Evolutionary conservation across 2,888 invertebrate species (phyloP), one percentile per base, ranked within the genome.

Genomic region (Acronicta psi): DNA sequence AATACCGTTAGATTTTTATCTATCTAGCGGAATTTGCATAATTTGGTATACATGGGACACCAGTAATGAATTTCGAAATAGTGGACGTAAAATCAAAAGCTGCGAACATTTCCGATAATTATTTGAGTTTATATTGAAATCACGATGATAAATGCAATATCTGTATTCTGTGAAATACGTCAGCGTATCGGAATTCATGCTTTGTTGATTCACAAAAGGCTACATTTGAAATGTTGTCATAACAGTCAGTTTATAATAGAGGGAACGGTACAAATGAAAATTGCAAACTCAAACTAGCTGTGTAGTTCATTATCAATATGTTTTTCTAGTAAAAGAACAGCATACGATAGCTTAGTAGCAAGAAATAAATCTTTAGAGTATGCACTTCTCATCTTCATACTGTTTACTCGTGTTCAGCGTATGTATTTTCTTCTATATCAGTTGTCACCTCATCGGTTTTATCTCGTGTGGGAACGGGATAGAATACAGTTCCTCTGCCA

Each of bases 111-210:
- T 13, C 38, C 47, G n/a, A 52, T 49, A 42, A 69, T 69, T 17
- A 57, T 57, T 54, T 8, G 17, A 9, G n/a, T 53, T 63, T 34
- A 36, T 29, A 53, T 63, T 52, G 49, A 50, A 64, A 53, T 64
- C 14, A n/a, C 29, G 11, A 18, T 17, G 14, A 36, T 40, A 37
- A 68, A 61, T 50, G 52, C 37, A 69, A 5, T 53, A 23, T 56
- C 29, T 40, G 23, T 31, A 10, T 40, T 40, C n/a, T 11, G 17
- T 51, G 29, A 53, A 57, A 42, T 46, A 7, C 20, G 14, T 47
- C 13, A 10, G 14, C 31, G 23, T 57, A 64, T 49, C 34, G 38
- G 46, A 46, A 53, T 64, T 31, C 36, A 53, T 17, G 38, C 23
- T 64, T 16, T 46, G 41, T 17, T 41, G n/a, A 64, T 38, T 45